phyloP scores from a whole-genome alignment of 2,797 vertebrate species.

The Lagocephalus sceleratus region DNA sequence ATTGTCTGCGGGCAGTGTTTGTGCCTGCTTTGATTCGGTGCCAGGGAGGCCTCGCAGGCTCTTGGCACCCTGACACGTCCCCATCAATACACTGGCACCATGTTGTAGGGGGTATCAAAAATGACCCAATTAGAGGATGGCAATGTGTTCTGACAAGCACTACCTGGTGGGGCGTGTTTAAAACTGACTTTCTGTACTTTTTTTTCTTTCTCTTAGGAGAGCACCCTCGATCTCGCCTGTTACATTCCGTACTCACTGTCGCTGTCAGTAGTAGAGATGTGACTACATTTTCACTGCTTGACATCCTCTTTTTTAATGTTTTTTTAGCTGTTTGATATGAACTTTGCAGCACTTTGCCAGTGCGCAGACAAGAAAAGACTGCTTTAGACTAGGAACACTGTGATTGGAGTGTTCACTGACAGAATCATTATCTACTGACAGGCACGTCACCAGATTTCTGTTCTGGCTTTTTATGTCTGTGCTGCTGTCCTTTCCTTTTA shows the following conservation, averaged over 20 bases:
- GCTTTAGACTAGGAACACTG: slow-evolving; percentile 77
- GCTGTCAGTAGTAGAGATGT: slow-evolving; percentile 48
- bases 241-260: slow-evolving; percentile 9
- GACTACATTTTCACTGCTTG: slow-evolving; percentile 53
- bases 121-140: slow-evolving; percentile 80
- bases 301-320: slow-evolving; percentile 49
- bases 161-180: slow-evolving; percentile 75
- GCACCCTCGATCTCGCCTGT: slow-evolving; percentile 11
- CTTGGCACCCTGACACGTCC: slow-evolving; percentile 65
- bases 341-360: slow-evolving; percentile 49
- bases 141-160: slow-evolving; percentile 76
- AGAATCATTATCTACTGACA: slow-evolving; percentile 78
- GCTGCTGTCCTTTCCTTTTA: slow-evolving; percentile 18
- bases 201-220: slow-evolving; percentile 15
- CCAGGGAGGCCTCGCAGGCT: slow-evolving; percentile 73
- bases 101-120: slow-evolving; percentile 72
- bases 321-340: slow-evolving; percentile 58
- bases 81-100: slow-evolving; percentile 70
- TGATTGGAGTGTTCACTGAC: slow-evolving; percentile 77
- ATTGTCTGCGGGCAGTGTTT: slow-evolving; percentile 48
- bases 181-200: slow-evolving; percentile 24
- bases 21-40: slow-evolving; percentile 70
- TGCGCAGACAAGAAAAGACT: slow-evolving; percentile 57
- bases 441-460: slow-evolving; percentile 61
- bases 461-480: slow-evolving; percentile 40